These are phyloP conservation scores for Emberiza fucata DNA, from an alignment of 2,113 vertebrate genomes.

Conservation along the genomic window DNA sequence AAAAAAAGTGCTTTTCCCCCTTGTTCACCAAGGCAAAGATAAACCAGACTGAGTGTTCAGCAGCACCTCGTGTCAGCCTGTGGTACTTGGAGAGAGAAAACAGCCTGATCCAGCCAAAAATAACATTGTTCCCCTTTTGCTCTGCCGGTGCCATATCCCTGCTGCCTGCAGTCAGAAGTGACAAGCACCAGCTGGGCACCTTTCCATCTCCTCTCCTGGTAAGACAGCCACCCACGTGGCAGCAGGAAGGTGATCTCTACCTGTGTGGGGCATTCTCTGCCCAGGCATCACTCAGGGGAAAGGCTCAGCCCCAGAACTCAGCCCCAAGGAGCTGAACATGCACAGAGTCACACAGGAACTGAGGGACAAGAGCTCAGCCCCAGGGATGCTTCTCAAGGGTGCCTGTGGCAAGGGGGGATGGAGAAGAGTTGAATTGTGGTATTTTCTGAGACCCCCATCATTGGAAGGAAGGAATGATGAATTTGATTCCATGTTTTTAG, in stretches of 20 bases:
- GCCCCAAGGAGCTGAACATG: fast-evolving
- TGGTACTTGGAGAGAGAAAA: neutral
- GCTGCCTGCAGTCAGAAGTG: neutral
- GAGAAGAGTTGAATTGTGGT: neutral
- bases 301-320: neutral
- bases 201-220: neutral
- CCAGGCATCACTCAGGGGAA: neutral
- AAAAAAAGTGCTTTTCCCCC: neutral
- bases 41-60: fast-evolving
- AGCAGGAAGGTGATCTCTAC: neutral
- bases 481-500: too few relatives aligned
- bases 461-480: too few relatives aligned
- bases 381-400: neutral
- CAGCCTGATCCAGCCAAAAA: neutral
- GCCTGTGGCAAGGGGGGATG: neutral
- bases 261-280: neutral
- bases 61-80: neutral
- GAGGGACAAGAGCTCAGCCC: neutral
- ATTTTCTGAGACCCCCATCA: too few relatives aligned
- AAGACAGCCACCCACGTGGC: neutral
- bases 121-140: neutral
- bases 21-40: neutral
- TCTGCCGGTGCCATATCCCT: neutral
- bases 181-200: neutral
- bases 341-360: fast-evolving